These are phyloP conservation scores for Premnoplex brunnescens DNA, from an alignment of 2,797 vertebrate genomes.

Conservation along the genomic window DNA sequence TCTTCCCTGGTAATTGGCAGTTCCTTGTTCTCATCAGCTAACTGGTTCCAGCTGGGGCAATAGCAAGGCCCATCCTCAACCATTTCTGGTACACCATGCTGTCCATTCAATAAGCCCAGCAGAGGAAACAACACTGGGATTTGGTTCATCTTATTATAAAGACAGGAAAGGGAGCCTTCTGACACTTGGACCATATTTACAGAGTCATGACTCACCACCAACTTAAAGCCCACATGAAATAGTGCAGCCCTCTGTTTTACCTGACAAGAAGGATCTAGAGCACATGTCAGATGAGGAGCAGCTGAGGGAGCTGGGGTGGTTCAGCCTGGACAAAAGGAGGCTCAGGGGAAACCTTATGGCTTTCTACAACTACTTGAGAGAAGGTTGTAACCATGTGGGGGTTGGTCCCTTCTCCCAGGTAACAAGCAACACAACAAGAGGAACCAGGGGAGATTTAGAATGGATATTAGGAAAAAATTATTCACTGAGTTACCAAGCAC, in stretches of 20 bases:
- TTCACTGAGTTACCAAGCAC: not conserved
- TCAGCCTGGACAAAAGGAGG: not conserved
- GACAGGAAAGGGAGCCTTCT: not conserved
- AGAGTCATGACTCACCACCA: not conserved
- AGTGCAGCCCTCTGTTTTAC: not conserved
- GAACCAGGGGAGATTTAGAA: not conserved
- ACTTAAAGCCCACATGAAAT: not conserved
- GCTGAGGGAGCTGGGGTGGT: not conserved
- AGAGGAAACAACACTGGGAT: not conserved
- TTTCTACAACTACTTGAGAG: not conserved
- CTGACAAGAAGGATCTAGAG: not conserved
- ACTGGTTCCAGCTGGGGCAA: not conserved
- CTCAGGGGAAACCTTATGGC: not conserved
- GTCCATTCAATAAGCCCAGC: not conserved
- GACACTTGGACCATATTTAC: not conserved
- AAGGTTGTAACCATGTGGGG: not conserved
- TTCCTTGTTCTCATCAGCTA: not conserved
- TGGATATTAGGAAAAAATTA: not conserved
- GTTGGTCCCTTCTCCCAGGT: not conserved
- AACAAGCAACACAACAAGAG: not conserved
- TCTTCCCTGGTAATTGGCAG: not conserved
- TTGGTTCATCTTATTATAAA: not conserved
- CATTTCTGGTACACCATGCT: not conserved
- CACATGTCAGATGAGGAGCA: not conserved
- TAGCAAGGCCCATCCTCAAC: not conserved